Conservation (phyloP, 1,140 invertebrate species). For the Goniozus legneri region DNA sequence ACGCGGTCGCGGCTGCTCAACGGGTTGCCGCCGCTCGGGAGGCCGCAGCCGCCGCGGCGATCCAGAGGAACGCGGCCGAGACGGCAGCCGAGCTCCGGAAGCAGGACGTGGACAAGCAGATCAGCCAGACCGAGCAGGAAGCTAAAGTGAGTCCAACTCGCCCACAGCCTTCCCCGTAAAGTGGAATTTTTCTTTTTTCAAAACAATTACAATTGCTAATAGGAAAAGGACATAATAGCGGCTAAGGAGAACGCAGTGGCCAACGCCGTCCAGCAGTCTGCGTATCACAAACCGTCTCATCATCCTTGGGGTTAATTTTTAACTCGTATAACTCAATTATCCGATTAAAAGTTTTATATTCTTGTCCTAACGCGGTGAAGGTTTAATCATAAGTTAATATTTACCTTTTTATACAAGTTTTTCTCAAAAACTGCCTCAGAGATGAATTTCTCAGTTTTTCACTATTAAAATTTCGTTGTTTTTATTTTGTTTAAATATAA, state of each 20-base stretch:
- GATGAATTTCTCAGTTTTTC: no score
- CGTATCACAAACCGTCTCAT: conserved; percentile 30
- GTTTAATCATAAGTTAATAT: no score
- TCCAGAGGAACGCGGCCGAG: conserved; percentile 46
- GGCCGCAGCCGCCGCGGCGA: conserved; percentile 47
- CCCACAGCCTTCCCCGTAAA: no score
- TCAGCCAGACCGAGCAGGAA: conserved; percentile 45
- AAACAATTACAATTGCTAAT: conserved; percentile 5
- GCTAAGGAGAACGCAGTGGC: conserved; percentile 49
- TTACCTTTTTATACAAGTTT: no score
- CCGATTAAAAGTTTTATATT: no score
- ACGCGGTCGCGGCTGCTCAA: conserved; percentile 48
- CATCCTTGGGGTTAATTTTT: conserved; percentile 40
- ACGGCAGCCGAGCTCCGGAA: conserved; percentile 50
- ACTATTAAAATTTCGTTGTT: conserved; percentile 3
- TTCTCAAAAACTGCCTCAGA: no score
- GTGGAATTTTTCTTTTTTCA: conserved; percentile 3
- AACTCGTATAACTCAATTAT: no score
- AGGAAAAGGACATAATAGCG: conserved; percentile 45
- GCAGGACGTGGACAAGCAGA: conserved; percentile 51
- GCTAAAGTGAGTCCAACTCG: conserved; percentile 45
- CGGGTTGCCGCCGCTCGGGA: conserved; percentile 48
- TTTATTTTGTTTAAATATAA: conserved; percentile 7
- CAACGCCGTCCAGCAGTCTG: conserved; percentile 38
- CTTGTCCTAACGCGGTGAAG: no score